Base-by-base conservation (phyloP, 2,888 invertebrate species). In the Diplazon laetatorius region DNA sequence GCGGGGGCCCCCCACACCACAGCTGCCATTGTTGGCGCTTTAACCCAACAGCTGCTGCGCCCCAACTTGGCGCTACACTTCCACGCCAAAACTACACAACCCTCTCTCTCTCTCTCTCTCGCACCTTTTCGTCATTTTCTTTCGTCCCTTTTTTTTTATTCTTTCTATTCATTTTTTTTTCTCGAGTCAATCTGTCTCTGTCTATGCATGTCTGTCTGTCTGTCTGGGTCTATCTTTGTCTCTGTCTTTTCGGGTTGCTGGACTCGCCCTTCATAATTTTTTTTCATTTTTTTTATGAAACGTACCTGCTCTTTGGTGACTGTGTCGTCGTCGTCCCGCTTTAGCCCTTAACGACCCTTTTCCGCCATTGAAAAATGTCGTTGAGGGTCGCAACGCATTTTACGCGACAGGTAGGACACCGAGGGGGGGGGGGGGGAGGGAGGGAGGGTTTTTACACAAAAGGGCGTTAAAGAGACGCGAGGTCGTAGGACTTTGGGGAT, bases 11-110 rank as follows among this genome's bases (percentile, higher is more conserved):
- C 83, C 82, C 82, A 87, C n/a, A n/a, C n/a, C n/a, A 87, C 89
- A 88, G 89, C 89, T 89, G 89, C 88, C 76, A 76, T 84, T 85
- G 87, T n/a, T n/a, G 88, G 89, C 86, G 88, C 89, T 89, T 89
- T 89, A 89, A 89, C 89, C 57, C 85, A 89, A 89, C 89, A 89
- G 89, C 89, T 89, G 89, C 89, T 80, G n/a, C n/a, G n/a, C n/a
- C 83, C 82, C 68, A 73, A 83, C 82, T 82, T 82, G 80, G 68
- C 70, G 60, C 71, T 72, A 52, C 71, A 82, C 80, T 78, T 71
- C 78, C 80, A 79, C 73, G 57, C 52, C n/a, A 72, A 57, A 65
- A 46, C 10, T 48, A 46, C 72, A n/a, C n/a, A n/a, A n/a, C 57
- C 68, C 48, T 62, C 39, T 46, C 68, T 71, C 70, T 52, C 44